Percentiles rank a stretch among this genome's conserved stretches.
Conservation (phyloP, 2,797 vertebrate species). For the Artibeus lituratus region DNA sequence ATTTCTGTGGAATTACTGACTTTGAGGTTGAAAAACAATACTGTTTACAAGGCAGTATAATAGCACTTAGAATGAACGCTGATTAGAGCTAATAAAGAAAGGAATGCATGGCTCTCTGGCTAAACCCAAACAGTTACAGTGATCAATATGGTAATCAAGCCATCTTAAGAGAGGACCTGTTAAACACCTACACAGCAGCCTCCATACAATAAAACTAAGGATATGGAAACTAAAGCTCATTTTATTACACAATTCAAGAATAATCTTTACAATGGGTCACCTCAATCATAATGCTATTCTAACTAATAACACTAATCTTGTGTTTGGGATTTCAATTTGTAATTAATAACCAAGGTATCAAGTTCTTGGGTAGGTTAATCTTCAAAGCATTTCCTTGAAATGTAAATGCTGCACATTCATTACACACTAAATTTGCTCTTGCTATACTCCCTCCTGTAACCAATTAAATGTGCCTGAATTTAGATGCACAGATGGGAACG, state of each 20-base stretch:
- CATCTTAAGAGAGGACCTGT: not conserved
- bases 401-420: not conserved
- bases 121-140: constrained; percentile 30
- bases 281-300: not conserved
- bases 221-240: not conserved
- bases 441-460: not conserved
- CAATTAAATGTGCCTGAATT: not conserved
- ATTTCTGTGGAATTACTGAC: constrained; percentile 69
- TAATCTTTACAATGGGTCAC: not conserved
- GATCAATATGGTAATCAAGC: constrained; percentile 18
- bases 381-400: constrained; percentile 5
- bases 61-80: constrained; percentile 43
- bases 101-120: not conserved
- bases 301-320: not conserved
- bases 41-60: constrained; percentile 52
- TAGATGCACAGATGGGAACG: not conserved
- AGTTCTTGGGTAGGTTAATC: not conserved
- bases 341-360: not conserved
- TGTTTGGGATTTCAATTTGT: constrained; percentile 29
- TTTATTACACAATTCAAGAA: not conserved
- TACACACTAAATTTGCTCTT: not conserved
- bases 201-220: not conserved
- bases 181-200: not conserved
- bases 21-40: constrained; percentile 64
- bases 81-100: constrained; percentile 54